Conservation (phyloP, 2,113 vertebrate genomes). For the Triplophysa tibetana region DNA sequence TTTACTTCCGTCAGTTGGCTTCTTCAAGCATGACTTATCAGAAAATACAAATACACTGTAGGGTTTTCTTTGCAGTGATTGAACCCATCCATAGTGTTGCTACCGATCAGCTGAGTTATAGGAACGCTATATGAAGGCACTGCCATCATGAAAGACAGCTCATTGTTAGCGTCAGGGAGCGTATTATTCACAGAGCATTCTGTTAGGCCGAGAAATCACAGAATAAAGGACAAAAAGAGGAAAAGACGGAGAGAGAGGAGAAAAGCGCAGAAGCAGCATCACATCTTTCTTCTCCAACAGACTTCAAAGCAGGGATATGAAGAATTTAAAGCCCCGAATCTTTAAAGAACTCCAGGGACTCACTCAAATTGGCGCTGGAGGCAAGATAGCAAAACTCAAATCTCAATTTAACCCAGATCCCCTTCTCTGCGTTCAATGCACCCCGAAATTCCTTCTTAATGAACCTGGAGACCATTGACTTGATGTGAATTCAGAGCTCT, state of each 20-base stretch:
- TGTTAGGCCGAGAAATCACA: constrained; percentile 42
- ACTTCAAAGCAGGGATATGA: constrained; percentile 75
- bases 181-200: constrained; percentile 30
- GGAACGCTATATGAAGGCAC: neutral
- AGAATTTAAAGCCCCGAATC: constrained; percentile 74
- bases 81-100: too few relatives aligned
- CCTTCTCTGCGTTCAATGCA: constrained; percentile 46
- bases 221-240: constrained; percentile 18
- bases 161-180: constrained; percentile 13
- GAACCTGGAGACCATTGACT: constrained; percentile 40
- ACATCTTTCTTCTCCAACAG: constrained; percentile 61
- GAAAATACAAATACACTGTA: too few relatives aligned
- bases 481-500: constrained; percentile 3
- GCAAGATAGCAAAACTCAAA: constrained; percentile 64
- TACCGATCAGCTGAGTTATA: too few relatives aligned
- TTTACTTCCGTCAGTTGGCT: too few relatives aligned
- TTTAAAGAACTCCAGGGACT: constrained; percentile 71
- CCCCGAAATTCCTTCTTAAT: constrained; percentile 56
- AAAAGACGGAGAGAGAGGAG: neutral
- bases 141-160: neutral
- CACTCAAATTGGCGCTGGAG: constrained; percentile 70
- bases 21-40: too few relatives aligned
- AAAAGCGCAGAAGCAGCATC: constrained; percentile 45
- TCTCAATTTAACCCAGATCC: constrained; percentile 54
- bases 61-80: too few relatives aligned